Evolutionary conservation across 2,113 vertebrate genomes (phyloP).

Genomic region (Salvelinus fontinalis): DNA sequence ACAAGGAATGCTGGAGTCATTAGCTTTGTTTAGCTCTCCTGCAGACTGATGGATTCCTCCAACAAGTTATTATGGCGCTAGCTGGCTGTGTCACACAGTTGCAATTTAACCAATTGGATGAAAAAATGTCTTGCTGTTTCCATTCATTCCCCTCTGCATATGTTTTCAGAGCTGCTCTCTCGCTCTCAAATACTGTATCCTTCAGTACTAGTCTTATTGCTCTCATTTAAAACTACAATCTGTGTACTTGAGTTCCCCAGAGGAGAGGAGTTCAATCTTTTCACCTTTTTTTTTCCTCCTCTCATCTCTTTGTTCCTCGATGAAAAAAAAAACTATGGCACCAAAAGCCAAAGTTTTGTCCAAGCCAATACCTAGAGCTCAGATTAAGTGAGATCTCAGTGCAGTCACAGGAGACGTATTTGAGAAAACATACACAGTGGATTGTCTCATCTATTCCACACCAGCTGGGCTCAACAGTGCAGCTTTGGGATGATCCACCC

Average conservation of each 20-base stretch:
- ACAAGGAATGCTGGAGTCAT: constrained; percentile 54
- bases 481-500: not conserved
- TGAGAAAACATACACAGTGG: not conserved
- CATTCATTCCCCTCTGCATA: not conserved
- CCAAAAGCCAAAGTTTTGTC: not conserved
- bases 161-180: constrained; percentile 5
- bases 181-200: not conserved
- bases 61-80: constrained; percentile 17
- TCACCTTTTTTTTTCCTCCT: not conserved
- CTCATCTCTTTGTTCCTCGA: not conserved
- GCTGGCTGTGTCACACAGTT: constrained; percentile 17
- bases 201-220: not conserved
- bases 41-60: constrained; percentile 38
- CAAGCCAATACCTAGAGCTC: not conserved
- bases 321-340: not conserved
- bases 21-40: constrained; percentile 44
- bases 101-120: constrained; percentile 34
- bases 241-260: constrained; percentile 25
- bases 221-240: constrained; percentile 24
- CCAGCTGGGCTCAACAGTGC: not conserved
- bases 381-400: not conserved
- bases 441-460: not conserved
- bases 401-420: not conserved
- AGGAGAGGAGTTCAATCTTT: constrained; percentile 15
- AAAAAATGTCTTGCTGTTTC: constrained; percentile 28